Conservation (phyloP, 2,797 vertebrate genomes). For the Falco berigora region DNA sequence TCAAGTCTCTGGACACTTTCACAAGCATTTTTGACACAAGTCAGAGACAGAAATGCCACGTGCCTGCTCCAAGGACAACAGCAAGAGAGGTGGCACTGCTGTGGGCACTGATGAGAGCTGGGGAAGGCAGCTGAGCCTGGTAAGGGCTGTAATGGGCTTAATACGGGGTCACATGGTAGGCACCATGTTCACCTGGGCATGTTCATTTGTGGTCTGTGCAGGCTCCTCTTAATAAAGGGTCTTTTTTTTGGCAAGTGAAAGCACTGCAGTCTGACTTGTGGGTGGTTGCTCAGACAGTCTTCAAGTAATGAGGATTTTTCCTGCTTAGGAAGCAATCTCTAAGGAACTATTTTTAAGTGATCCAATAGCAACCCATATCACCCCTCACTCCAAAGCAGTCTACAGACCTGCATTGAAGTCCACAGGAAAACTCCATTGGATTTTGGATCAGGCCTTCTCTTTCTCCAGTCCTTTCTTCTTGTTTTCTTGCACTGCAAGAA, state of each 20-base stretch:
- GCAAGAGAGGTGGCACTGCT: neutral
- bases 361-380: neutral
- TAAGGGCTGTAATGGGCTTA: neutral
- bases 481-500: neutral
- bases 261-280: neutral
- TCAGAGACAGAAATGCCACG: neutral
- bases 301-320: neutral
- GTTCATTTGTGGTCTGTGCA: neutral
- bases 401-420: neutral
- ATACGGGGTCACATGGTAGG: neutral
- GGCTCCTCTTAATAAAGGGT: neutral
- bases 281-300: neutral
- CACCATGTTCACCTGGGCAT: neutral
- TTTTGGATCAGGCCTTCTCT: neutral
- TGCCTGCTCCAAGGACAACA: neutral
- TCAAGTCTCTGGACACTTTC: neutral
- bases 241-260: neutral
- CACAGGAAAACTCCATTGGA: neutral
- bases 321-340: neutral
- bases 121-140: neutral
- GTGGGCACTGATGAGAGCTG: neutral
- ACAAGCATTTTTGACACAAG: neutral
- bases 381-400: neutral
- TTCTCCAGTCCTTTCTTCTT: neutral
- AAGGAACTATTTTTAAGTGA: neutral